Evolutionary conservation across 2,797 vertebrate species (phyloP), one percentile per base, ranked within the genome.

Genomic region (Brachyalestes nurse): DNA sequence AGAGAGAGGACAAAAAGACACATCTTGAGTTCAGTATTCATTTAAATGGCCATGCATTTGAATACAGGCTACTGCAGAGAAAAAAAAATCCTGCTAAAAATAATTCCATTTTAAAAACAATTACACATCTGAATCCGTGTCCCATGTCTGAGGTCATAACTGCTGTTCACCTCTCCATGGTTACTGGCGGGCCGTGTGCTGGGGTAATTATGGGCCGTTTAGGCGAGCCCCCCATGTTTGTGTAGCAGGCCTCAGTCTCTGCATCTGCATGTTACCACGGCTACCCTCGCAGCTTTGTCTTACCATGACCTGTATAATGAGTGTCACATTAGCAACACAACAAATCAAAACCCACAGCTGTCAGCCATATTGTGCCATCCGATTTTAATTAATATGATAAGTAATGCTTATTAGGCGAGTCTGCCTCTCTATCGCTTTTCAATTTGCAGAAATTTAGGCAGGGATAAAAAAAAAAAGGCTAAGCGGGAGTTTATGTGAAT

Each of bases 361-460:
- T 94, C 94, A 91, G 94, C 95, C 95, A 97, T 96, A 97, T 97
- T 97, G 91, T 97, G 95, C 95, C 95, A 95, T 96, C 95, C 96
- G 93, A 96, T 97, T 98, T 97, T 98, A 98, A 98, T 99, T 98
- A 97, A 98, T 98, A 97, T 98, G 97, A 97, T 97, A 98, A 98
- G 97, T 97, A 98, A 98, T 96, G 97, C 95, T 96, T 95, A 95
- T 96, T 95, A 97, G 95, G 96, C 93, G 94, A 95, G 95, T 93
- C 95, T 94, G 96, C 93, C 95, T 91, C 85, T 93, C 85, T 88
- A 83, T 86, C 85, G 93, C 94, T 93, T 94, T 94, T 84, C 82
- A 93, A 93, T 94, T 94, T 91, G 90, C 92, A 88, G 91, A 93
- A 94, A 86, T 82, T 90, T 91, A 91, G 92, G 88, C 91, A 90